Evolutionary conservation across 2,113 vertebrate species (phyloP), one percentile per base, ranked within the genome.

Genomic region (Prunella himalayana): DNA sequence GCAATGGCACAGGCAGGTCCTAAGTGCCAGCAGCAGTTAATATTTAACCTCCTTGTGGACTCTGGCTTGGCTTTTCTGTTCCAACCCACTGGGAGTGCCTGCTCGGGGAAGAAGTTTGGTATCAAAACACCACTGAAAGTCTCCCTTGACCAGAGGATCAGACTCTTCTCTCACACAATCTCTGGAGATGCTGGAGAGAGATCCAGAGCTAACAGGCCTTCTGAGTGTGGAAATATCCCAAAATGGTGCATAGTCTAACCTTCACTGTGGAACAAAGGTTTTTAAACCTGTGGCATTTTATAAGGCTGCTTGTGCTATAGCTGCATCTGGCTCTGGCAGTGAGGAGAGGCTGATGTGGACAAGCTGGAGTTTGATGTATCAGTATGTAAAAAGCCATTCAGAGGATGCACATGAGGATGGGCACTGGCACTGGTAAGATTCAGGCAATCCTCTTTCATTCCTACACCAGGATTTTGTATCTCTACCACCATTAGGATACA

Each of bases 21-120:
- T 44, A 27, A 35, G 42, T 49, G 57, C 81, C 76, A 13, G 9
- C 4, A 47, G 12, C 59, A 39, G 92, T 96, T 96, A 96, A 95
- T 96, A 60, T 86, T 94, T 92, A 96, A 94, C 70, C 30, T 76
- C 49, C 39, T 21, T 64, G 50, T 95, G 91, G 92, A 91, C 93
- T 89, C 82, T 90, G 89, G 44, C 59, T 76, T 69, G 25, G 19
- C 54, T 88, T 90, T 88, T 51, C 27, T 4, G 12, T 69, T 59
- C 44, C 64, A 70, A 35, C 39, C 59, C 54, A 18, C 37, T 77
- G 75, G 71, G 59, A 94, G 50, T 39, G 84, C 41, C 86, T 79
- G 49, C 53, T 66, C 1, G 2, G 59, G 50, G 19, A 61, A 82
- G 49, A 64, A 19, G 27, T 42, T 86, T 12, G 17, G 10, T 66